These are phyloP conservation scores for Piliocolobus tephrosceles DNA, from an alignment of 2,113 vertebrate species.

Conservation along the genomic window DNA sequence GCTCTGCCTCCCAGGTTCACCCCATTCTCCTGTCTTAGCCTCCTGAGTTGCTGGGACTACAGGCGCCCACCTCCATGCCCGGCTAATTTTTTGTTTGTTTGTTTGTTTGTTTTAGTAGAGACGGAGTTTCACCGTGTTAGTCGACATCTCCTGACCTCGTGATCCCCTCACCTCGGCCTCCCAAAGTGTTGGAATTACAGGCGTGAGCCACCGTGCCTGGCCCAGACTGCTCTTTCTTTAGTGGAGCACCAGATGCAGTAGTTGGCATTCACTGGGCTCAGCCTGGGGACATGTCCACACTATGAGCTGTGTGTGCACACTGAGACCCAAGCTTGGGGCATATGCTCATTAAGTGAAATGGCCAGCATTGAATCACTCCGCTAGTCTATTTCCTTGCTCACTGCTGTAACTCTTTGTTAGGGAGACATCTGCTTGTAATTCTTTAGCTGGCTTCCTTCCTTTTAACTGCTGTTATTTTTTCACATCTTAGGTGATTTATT, in stretches of 20 bases:
- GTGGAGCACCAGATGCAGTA: background rate
- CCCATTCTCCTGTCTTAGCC: too few species aligned
- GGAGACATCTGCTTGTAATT: background rate
- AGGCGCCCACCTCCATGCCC: too few species aligned
- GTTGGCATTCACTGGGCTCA: background rate
- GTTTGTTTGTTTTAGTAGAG: too few species aligned
- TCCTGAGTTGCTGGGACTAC: too few species aligned
- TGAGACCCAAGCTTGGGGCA: background rate
- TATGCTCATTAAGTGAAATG: background rate
- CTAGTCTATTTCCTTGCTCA: background rate
- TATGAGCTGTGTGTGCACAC: too few species aligned
- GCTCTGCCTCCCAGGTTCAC: too few species aligned
- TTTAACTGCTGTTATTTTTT: background rate
- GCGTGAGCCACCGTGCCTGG: too few species aligned
- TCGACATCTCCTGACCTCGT: too few species aligned
- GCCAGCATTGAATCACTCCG: background rate
- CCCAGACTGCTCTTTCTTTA: background rate
- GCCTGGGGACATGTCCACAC: background rate
- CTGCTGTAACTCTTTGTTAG: background rate
- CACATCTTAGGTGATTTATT: background rate
- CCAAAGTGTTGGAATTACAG: too few species aligned
- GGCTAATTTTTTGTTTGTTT: too few species aligned
- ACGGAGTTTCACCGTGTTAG: too few species aligned
- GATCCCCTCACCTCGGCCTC: too few species aligned
- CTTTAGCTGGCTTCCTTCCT: background rate